Conservation (phyloP, 1,140 invertebrate species). For the Melitaea cinxia region DNA sequence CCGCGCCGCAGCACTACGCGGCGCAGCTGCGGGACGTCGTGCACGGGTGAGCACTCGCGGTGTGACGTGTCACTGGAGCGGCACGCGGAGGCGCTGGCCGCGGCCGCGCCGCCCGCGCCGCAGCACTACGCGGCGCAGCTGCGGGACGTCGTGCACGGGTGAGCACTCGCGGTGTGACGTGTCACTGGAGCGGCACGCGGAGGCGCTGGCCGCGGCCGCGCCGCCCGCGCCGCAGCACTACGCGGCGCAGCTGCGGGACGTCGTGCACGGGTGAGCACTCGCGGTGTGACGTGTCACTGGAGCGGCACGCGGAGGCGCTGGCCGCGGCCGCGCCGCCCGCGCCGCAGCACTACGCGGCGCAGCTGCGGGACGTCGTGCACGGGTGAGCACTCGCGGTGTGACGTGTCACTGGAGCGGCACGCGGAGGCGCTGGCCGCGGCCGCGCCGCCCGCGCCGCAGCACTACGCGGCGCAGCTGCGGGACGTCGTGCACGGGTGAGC, state of each 20-base stretch:
- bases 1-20: slow-evolving; percentile 41
- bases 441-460: slow-evolving; percentile 36
- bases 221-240: slow-evolving; percentile 39
- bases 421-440: slow-evolving; percentile 46
- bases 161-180: no score
- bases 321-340: slow-evolving; percentile 31
- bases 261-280: slow-evolving; percentile 51
- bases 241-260: slow-evolving; percentile 47
- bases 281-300: no score
- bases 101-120: slow-evolving; percentile 35
- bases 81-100: slow-evolving; percentile 50
- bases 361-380: slow-evolving; percentile 52
- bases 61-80: slow-evolving; percentile 50
- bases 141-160: slow-evolving; percentile 52
- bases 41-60: slow-evolving; percentile 51
- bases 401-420: slow-evolving; percentile 52
- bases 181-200: slow-evolving; percentile 52
- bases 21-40: slow-evolving; percentile 49
- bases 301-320: slow-evolving; percentile 52
- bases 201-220: slow-evolving; percentile 42
- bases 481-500: slow-evolving; percentile 55
- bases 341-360: slow-evolving; percentile 42
- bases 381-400: no score
- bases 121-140: slow-evolving; percentile 46
- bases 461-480: slow-evolving; percentile 44